Percentiles rank a stretch among this genome's conserved stretches.
These are phyloP conservation scores for Drosophila algonquin DNA, from an alignment of 2,888 invertebrate genomes.

Conservation along the genomic window DNA sequence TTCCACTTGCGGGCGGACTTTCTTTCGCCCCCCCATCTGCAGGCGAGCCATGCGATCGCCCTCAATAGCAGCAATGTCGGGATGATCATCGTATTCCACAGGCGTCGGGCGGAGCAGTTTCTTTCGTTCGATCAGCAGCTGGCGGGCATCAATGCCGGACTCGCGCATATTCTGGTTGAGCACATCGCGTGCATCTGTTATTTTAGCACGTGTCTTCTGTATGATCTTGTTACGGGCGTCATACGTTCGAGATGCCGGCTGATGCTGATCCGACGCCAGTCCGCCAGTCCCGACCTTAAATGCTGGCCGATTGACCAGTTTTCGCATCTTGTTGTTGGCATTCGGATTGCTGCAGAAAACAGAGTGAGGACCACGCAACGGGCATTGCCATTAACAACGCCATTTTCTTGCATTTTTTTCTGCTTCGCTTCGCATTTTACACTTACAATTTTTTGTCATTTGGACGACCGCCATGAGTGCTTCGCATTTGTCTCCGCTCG, in stretches of 20 bases:
- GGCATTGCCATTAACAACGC: constrained; percentile 31
- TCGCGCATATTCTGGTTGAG: constrained; percentile 90
- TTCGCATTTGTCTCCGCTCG: constrained; percentile 56
- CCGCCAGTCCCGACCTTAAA: constrained; percentile 43
- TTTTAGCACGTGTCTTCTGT: constrained; percentile 90
- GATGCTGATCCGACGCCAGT: background rate
- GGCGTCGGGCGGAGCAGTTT: constrained; percentile 42
- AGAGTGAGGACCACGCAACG: background rate
- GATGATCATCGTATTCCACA: background rate
- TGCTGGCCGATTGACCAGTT: constrained; percentile 47
- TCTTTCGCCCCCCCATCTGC: background rate
- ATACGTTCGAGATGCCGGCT: constrained; percentile 46
- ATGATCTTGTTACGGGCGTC: constrained; percentile 93
- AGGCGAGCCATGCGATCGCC: background rate
- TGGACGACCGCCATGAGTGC: constrained; percentile 28
- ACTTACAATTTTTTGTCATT: constrained; percentile 65
- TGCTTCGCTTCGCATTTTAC: too few relatives aligned
- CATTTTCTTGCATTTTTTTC: constrained; percentile 54
- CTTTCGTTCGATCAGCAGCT: constrained; percentile 87
- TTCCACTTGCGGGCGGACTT: background rate
- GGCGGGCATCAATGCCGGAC: constrained; percentile 88
- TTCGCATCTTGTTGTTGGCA: constrained; percentile 37
- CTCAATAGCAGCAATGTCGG: constrained; percentile 4
- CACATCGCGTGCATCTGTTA: constrained; percentile 92
- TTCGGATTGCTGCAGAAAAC: constrained; percentile 2